Base-by-base conservation (phyloP, 1,140 invertebrate genomes). In the Lordiphosa collinella region DNA sequence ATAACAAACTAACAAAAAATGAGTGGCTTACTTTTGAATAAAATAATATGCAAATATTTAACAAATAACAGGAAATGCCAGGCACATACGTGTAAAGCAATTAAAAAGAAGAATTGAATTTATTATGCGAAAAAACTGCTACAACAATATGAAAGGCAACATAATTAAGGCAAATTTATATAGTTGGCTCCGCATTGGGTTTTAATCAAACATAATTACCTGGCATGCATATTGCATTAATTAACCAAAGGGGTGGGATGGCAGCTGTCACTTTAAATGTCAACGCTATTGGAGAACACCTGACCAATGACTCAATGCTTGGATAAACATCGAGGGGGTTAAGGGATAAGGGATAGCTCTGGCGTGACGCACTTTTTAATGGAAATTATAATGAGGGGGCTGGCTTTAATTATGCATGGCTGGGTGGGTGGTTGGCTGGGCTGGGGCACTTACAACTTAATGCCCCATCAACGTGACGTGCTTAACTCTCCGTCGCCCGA, bases 191-290 rank as follows among this genome's bases (percentile, higher is more conserved):
- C 25, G 7, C 25, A 29, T 29, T 29, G 70, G 51, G 46, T 60
- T 72, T 80, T 80, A 82, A 80, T 80, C 76, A 80, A 80, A 80
- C 79, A 82, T 71, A 76, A 82, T 82, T 80, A 70, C 71, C 61
- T 38, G 38, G 55, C 35, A 67, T 68, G 60, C 62, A 78, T 84
- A 72, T 78, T 72, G 55, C 54, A 82, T 76, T 84, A 69, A 82
- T 69, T 63, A 67, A 31, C 25, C 25, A 29, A 13, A 12, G 41
- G 37, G 25, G 7, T 11, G 3, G 11, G 14, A 9, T 56, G 74
- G 69, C 70, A 75, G 59, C 75, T 74, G 75, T 80, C 75, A 57
- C 49, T 71, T 69, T 62, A 65, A 72, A 71, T 82, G 57, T 59
- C 57, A 58, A 47, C 38, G 47, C 47, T 29, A 52, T 66, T 43